Conservation (phyloP, 2,113 vertebrate genomes). For the Sander vitreus region DNA sequence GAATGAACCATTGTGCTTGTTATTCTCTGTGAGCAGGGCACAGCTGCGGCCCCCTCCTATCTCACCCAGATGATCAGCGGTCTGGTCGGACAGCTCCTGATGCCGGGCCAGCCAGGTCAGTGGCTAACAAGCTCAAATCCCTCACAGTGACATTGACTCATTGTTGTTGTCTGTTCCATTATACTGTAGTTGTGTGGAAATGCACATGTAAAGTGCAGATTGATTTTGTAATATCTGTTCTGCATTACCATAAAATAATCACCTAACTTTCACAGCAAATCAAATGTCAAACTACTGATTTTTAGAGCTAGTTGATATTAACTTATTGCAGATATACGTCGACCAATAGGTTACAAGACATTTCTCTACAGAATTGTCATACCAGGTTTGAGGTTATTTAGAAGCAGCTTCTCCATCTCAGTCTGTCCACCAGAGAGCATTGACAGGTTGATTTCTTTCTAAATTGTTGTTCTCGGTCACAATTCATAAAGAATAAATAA, state of each 20-base stretch:
- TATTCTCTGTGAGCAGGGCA: slow-evolving; percentile 49
- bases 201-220: not conserved
- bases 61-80: slow-evolving; percentile 91
- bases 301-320: not conserved
- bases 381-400: not conserved
- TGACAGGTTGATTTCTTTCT: not conserved
- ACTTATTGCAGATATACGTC: not conserved
- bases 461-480: not conserved
- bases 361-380: not conserved
- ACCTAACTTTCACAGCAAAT: not conserved
- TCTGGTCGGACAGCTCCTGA: slow-evolving; percentile 89
- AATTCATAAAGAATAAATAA: not conserved
- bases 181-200: not conserved
- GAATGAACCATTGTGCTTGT: not conserved
- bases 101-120: slow-evolving; percentile 87
- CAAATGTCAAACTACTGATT: not conserved
- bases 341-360: not conserved
- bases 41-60: slow-evolving; percentile 79
- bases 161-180: not conserved
- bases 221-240: not conserved
- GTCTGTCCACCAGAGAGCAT: not conserved
- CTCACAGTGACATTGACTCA: not conserved
- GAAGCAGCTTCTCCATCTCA: not conserved
- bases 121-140: slow-evolving; percentile 2
- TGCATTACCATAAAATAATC: not conserved